Evolutionary conservation across 2,888 invertebrate genomes (phyloP).

Genomic region (Drosophila subsilvestris): DNA sequence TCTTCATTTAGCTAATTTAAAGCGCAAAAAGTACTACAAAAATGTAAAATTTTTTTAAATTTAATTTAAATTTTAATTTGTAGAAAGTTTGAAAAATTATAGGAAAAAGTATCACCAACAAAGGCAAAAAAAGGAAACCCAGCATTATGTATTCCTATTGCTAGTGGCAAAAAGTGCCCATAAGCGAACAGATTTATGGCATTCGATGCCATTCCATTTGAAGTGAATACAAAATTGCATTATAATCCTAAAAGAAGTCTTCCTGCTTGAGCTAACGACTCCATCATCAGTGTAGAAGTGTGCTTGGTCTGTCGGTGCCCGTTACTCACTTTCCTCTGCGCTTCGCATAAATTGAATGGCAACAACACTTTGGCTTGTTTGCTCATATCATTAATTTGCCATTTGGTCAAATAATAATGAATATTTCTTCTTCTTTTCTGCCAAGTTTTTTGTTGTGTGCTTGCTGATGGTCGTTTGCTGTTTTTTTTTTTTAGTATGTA

Average conservation of each 20-base stretch:
- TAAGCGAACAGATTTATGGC: no score
- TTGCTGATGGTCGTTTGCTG: neutral
- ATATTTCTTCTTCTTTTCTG: conserved; percentile 26
- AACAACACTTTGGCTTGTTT: conserved; percentile 37
- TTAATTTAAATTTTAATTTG: no score
- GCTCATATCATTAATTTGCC: conserved; percentile 45
- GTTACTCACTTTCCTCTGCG: neutral
- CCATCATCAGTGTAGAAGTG: neutral
- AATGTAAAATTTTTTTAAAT: no score
- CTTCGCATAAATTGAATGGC: conserved; percentile 29
- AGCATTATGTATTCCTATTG: no score
- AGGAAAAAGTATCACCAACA: no score
- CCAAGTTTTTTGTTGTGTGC: neutral
- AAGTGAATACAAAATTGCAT: no score
- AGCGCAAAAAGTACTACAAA: no score
- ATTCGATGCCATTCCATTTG: no score
- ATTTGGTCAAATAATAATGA: conserved; percentile 44
- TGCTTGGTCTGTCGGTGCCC: neutral
- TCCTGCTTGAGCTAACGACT: neutral
- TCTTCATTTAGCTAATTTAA: no score
- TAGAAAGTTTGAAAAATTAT: no score
- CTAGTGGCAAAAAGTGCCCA: no score
- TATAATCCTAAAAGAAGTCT: neutral
- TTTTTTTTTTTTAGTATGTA: neutral
- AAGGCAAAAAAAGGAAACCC: no score